Evolutionary conservation across 2,888 invertebrate species (phyloP).

Genomic region (Drosophila pegasa): DNA sequence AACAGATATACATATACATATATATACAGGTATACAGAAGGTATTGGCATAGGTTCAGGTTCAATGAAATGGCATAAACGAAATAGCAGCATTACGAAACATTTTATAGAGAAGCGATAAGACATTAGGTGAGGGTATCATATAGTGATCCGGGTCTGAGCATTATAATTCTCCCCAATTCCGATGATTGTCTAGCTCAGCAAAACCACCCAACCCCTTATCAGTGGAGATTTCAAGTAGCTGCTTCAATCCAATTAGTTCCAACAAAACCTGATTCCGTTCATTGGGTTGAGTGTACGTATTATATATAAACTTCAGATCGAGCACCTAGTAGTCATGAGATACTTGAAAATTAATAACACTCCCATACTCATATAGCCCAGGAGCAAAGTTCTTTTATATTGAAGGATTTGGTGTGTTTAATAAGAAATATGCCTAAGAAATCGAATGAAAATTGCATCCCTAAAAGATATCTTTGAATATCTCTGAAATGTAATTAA

Average conservation of each 20-base stretch:
- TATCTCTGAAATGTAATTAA: too few relatives aligned
- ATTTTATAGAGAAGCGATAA: conserved; percentile 12
- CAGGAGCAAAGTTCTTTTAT: neutral
- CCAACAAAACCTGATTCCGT: neutral
- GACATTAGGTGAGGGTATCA: neutral
- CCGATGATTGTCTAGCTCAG: neutral
- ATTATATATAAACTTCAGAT: neutral
- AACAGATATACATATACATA: neutral
- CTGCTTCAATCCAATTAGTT: neutral
- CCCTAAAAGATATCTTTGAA: too few relatives aligned
- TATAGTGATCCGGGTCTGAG: neutral
- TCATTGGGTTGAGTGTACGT: neutral
- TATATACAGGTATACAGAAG: neutral
- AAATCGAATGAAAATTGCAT: too few relatives aligned
- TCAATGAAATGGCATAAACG: conserved; percentile 61
- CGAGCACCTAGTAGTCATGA: conserved; percentile 3
- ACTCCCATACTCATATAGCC: neutral
- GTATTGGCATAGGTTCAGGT: conserved; percentile 65
- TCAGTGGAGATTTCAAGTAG: neutral
- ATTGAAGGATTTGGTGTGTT: too few relatives aligned
- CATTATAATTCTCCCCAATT: neutral
- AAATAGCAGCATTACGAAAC: conserved; percentile 9
- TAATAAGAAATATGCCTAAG: too few relatives aligned
- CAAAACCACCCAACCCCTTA: neutral
- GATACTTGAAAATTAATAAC: neutral